A percentile compares a stretch with the other conserved stretches of the same genome.
phyloP scores from a whole-genome alignment of 35 echinoderm and acorn worm species.

The Diadema setosum region DNA sequence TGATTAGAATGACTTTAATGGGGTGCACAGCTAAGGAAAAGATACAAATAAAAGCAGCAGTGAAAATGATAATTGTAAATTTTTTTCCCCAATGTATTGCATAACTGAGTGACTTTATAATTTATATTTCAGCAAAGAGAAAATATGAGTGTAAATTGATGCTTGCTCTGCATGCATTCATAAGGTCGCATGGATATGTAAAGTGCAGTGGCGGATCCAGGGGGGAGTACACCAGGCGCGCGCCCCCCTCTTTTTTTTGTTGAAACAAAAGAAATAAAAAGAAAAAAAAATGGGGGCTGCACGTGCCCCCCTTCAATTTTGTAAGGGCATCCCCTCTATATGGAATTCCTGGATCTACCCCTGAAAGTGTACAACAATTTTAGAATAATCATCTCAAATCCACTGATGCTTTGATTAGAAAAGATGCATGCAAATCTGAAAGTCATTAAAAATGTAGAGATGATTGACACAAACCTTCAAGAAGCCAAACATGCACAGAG shows the following conservation, averaged over 20 bases:
- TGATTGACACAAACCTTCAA: constrained; percentile 57
- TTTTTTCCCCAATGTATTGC: background rate
- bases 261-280: too few species aligned
- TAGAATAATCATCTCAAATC: background rate
- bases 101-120: background rate
- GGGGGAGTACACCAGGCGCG: background rate
- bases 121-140: background rate
- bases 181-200: background rate
- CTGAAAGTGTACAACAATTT: background rate
- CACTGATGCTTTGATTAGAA: background rate
- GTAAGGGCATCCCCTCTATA: background rate
- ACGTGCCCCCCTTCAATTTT: background rate
- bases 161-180: background rate
- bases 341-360: background rate
- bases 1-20: background rate
- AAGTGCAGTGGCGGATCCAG: background rate
- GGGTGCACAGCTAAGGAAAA: background rate
- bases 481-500: constrained; percentile 76
- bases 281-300: too few species aligned
- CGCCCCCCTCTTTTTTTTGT: too few species aligned
- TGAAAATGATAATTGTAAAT: background rate
- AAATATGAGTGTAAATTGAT: background rate
- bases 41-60: background rate
- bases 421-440: background rate
- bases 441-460: background rate